phyloP scores from a whole-genome alignment of 2,797 vertebrate genomes.

The Diceros bicornis region DNA sequence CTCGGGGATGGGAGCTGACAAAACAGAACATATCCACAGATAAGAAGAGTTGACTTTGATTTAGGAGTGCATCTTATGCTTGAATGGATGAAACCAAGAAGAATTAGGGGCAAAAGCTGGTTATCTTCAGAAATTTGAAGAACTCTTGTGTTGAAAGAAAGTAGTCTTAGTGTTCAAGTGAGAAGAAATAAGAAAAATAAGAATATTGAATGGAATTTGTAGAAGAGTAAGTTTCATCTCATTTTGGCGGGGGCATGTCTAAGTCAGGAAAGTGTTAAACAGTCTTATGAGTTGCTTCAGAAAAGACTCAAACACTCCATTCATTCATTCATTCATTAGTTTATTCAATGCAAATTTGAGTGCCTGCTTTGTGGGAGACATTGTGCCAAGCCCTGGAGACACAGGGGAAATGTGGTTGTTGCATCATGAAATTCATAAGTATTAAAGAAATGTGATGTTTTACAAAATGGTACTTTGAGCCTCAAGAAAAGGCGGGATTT shows the following conservation, averaged over 20 bases:
- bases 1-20: neutral
- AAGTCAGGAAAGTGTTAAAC: neutral
- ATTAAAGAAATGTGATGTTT: neutral
- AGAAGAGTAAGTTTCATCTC: neutral
- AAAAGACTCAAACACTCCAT: neutral
- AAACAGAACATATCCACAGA: neutral
- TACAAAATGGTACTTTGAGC: neutral
- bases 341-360: neutral
- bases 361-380: neutral
- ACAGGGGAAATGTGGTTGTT: neutral
- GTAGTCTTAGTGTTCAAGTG: neutral
- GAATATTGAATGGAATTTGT: neutral
- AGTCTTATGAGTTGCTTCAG: neutral
- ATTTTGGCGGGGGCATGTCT: neutral
- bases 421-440: accelerated
- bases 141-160: neutral
- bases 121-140: neutral
- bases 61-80: neutral
- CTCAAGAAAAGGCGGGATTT: neutral
- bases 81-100: neutral
- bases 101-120: neutral
- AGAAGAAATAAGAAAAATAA: neutral
- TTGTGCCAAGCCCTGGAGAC: neutral
- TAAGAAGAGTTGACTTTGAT: neutral
- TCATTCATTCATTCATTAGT: too few relatives aligned